Percentiles rank a stretch among this genome's conserved stretches.
phyloP scores from a whole-genome alignment of 2,113 vertebrate genomes.

The Isichthys henryi region DNA sequence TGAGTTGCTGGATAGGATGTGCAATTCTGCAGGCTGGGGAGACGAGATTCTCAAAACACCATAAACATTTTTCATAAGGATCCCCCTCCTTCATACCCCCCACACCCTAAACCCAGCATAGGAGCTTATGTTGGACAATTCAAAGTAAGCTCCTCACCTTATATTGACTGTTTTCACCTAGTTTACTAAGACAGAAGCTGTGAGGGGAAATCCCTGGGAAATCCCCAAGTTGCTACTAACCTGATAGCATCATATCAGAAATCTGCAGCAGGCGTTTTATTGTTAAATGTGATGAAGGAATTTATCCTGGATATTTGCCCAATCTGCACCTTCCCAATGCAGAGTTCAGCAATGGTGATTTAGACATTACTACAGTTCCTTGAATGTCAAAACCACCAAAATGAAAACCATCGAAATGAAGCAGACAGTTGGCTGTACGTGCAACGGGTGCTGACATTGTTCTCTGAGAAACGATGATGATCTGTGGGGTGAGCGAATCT shows the following conservation, averaged over 20 bases:
- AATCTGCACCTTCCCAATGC: background rate
- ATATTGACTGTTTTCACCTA: background rate
- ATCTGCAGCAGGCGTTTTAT: background rate
- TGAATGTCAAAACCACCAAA: background rate
- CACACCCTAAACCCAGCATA: background rate
- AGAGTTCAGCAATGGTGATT: background rate
- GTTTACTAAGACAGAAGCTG: background rate
- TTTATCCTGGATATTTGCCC: background rate
- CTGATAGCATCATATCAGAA: background rate
- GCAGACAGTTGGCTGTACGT: background rate
- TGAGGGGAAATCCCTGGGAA: background rate
- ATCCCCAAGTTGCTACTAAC: background rate
- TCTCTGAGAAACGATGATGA: background rate
- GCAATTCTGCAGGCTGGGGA: background rate
- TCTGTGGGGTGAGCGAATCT: background rate
- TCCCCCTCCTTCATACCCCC: too few relatives aligned
- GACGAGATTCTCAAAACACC: background rate
- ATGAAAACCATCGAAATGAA: background rate
- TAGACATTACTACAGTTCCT: background rate
- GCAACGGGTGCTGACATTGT: background rate
- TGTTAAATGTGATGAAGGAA: background rate
- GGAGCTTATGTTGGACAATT: background rate
- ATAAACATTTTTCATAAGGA: background rate
- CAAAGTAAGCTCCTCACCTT: background rate
- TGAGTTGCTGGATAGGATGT: background rate